phyloP scores from a whole-genome alignment of 2,888 invertebrate genomes.

The Synanthedon andrenaeformis region DNA sequence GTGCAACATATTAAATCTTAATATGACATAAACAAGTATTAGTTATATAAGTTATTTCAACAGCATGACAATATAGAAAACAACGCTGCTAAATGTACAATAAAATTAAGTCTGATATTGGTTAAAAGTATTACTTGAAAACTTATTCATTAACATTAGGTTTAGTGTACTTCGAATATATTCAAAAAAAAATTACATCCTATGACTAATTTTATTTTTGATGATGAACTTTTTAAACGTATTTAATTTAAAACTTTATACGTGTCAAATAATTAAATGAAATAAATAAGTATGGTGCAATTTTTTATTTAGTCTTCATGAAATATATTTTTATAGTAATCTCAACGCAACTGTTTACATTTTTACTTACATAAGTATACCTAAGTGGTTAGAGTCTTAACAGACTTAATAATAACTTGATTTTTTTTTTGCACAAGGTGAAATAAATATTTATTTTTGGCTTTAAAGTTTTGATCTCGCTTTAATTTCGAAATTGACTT shows the following conservation, averaged over 20 bases:
- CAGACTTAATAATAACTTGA: too few relatives aligned
- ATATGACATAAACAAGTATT: neutral
- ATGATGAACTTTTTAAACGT: neutral
- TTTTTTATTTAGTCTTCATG: slow-evolving; percentile 9
- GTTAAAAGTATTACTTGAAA: neutral
- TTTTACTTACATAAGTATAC: neutral
- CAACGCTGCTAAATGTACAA: neutral
- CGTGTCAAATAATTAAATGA: neutral
- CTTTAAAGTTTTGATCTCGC: slow-evolving; percentile 12
- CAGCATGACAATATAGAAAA: neutral
- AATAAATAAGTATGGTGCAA: slow-evolving; percentile 11
- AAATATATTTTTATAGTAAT: slow-evolving; percentile 4
- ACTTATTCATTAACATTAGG: neutral
- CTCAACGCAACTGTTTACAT: slow-evolving; percentile 4
- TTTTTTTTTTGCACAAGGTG: neutral
- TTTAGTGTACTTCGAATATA: neutral
- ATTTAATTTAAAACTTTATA: neutral
- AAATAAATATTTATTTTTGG: slow-evolving; percentile 4
- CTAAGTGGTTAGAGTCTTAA: too few relatives aligned
- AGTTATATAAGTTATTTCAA: neutral
- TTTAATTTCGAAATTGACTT: slow-evolving; percentile 1
- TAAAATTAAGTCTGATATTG: neutral
- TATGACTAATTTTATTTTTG: neutral
- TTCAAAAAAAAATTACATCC: neutral
- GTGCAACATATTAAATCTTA: too few relatives aligned